Evolutionary conservation across 2,888 invertebrate genomes (phyloP), one percentile per base, ranked within the genome.

Genomic region (Caenorhabditis sp.): DNA sequence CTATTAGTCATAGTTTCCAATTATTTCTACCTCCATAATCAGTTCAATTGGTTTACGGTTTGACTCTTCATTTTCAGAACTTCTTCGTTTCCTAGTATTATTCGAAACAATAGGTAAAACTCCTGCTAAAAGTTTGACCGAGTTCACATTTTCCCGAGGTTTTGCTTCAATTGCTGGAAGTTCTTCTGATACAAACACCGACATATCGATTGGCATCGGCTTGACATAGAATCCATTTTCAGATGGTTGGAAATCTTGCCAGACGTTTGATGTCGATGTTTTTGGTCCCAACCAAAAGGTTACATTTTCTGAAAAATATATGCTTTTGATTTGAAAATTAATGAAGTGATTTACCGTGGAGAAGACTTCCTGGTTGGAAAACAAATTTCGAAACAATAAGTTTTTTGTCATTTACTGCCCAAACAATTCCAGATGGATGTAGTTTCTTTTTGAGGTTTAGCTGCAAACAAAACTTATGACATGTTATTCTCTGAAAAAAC

Each of bases 231-330:
- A 79, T 12, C 87, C 87, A 73, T 87, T 87, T 26, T 75, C 77
- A 14, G 82, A 82, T 21, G 87, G 87, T 60, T 85, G 74, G 23
- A 84, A 78, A 67, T 87, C 87, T 25, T 74, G 69, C 7, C 82
- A 70, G 20, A 72, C 63, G 26, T 82, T 78, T 26, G 76, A 75
- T 0, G 84, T 81, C 12, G 73, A 53, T n/a, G 62, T 71, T 14
- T 79, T 74, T 10, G 87, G 87, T 23, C 87, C 87, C 31, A 81
- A 66, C 87, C 87, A 87, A 70, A 87, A 88, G 0, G 87, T 87
- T 2, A 87, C 80, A 72, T 87, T 87, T 63, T 87, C 87, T 88
- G 49, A 50, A 82, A 43, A 21, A 57, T 20, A 25, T n/a, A 25
- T 52, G n/a, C n/a, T n/a, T n/a, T n/a, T n/a, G n/a, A n/a, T n/a